These are phyloP conservation scores for Mastomys natalensis DNA, from an alignment of 2,113 vertebrate genomes.

Conservation along the genomic window DNA sequence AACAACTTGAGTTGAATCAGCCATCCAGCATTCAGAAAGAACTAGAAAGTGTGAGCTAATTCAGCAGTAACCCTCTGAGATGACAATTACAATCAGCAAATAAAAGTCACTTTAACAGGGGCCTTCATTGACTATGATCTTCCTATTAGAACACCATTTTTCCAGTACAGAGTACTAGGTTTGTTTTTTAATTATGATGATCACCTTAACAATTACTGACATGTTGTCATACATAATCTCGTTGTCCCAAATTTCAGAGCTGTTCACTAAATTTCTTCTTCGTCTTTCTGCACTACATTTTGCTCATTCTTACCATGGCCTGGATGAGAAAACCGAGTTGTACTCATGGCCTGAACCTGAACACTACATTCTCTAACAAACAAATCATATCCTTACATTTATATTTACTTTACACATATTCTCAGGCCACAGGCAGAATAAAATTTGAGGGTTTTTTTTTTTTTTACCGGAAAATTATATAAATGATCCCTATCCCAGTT, in stretches of 20 bases:
- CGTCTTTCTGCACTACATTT: background rate
- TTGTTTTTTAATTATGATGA: background rate
- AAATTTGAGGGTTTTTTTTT: background rate
- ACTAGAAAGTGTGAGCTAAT: no score
- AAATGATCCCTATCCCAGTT: background rate
- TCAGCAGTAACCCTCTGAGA: no score
- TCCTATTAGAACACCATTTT: no score
- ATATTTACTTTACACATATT: background rate
- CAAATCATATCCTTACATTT: background rate
- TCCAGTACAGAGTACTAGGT: no score
- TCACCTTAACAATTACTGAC: background rate
- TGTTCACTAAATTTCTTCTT: background rate
- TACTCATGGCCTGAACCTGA: no score
- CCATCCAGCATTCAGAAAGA: no score
- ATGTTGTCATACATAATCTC: background rate
- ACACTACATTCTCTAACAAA: background rate
- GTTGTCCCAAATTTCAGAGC: background rate
- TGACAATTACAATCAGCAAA: no score
- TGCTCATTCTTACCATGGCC: background rate
- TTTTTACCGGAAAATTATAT: background rate
- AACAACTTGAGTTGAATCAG: no score
- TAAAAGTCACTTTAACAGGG: no score
- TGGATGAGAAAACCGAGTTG: background rate
- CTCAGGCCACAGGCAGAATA: background rate
- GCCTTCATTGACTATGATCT: no score